Conservation (phyloP, 1,140 invertebrate species). For the Heliconius himera region DNA sequence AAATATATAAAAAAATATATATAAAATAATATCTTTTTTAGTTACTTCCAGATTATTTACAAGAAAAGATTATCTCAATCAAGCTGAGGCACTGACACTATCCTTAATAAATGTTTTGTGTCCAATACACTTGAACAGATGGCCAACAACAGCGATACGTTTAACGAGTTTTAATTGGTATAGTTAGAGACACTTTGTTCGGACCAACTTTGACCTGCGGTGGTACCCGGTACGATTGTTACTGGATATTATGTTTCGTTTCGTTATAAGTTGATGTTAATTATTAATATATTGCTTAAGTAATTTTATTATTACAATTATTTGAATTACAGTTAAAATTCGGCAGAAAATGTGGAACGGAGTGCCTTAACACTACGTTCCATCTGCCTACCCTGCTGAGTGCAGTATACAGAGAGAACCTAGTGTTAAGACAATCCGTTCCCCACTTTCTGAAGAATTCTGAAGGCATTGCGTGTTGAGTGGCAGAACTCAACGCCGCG, state of each 20-base stretch:
- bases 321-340: no score
- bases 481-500: no score
- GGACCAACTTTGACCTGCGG: constrained; percentile 32
- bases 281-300: not conserved
- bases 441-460: no score
- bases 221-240: not conserved
- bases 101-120: constrained; percentile 63
- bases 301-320: no score
- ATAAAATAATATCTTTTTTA: not conserved
- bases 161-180: constrained; percentile 69
- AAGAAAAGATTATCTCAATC: constrained; percentile 47
- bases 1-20: no score
- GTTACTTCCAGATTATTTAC: constrained; percentile 23
- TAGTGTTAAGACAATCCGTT: no score
- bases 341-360: no score
- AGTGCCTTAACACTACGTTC: no score
- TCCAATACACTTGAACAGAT: constrained; percentile 58
- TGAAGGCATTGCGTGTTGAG: no score
- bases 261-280: not conserved
- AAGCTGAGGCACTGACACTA: constrained; percentile 57
- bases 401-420: no score
- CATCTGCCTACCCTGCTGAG: no score
- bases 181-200: constrained; percentile 41
- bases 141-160: constrained; percentile 55
- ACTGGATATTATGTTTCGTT: not conserved